Base-by-base conservation (phyloP, 1,140 invertebrate species). In the Aphaenogaster ashmeadi region DNA sequence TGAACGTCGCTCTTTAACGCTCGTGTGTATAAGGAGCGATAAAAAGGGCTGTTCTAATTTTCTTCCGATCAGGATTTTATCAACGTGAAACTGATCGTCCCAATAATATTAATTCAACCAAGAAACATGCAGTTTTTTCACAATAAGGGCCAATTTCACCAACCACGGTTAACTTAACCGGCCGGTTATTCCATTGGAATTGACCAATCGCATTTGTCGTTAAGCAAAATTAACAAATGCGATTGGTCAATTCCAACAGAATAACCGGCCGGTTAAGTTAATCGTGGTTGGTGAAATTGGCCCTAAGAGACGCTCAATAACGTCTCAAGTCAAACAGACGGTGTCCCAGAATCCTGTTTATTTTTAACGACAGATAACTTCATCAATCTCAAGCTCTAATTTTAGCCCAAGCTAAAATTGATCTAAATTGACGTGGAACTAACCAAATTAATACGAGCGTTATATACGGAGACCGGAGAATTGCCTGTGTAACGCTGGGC, bases 31-130 rank as follows among this genome's bases (percentile, higher is more conserved):
- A 69, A 69, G 50, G 18, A 54, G n/a, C 54, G 41, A 60, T 60
- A 74, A 60, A 60, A 84, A 84, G 36, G 11, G 44, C 36, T 27
- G 33, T n/a, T 38, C 8, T 50, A 60, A 75, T 84, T 75, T 60
- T 60, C 44, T 75, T 47, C 8, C 44, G 21, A 6, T 41, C n/a
- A 5, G 3, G n/a, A 56, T 33, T 54, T 27, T 33, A 15, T 50
- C 9, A 27, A 13, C 27, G 44, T 4, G 6, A 79, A 52, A 47
- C 38, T 66, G 7, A 80, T 79, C 27, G 36, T 58, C 0, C 18
- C 33, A 13, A 38, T 52, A 41, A 38, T 66, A 66, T 79, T 79
- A 36, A 64, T 52, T 50, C 27, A 15, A 1, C 13, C 21, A 3
- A 56, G 36, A 13, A 52, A 21, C 6, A 18, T 13, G 6, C 38